Conservation (phyloP, 2,888 invertebrate genomes). For the Stegophylla sp. region DNA sequence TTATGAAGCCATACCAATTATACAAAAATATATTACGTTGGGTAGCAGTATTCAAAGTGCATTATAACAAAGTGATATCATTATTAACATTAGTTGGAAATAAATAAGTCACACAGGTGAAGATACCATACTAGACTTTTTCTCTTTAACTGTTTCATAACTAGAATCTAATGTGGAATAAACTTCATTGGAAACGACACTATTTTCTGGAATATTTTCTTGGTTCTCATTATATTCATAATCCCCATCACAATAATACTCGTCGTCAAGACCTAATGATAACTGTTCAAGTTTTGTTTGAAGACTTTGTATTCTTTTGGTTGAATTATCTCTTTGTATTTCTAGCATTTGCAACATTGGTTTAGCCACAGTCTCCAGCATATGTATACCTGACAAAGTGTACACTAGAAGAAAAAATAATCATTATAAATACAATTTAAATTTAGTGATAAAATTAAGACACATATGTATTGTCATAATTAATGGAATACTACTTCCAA, state of each 20-base stretch:
- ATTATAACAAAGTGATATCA: no score
- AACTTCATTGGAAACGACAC: background rate
- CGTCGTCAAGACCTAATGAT: background rate
- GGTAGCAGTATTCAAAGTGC: no score
- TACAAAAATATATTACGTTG: no score
- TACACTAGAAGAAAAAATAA: conserved; percentile 19
- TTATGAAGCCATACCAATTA: no score
- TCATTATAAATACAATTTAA: no score
- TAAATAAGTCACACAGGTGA: conserved; percentile 24
- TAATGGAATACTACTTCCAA: no score
- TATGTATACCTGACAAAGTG: conserved; percentile 34
- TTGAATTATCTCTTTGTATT: conserved; percentile 33
- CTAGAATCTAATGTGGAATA: background rate
- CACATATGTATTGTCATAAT: no score
- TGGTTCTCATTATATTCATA: background rate
- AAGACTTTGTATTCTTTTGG: conserved; percentile 25
- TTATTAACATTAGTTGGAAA: background rate
- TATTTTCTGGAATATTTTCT: background rate
- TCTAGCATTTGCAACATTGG: conserved; percentile 57
- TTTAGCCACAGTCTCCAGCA: conserved; percentile 47
- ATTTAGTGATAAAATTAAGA: no score
- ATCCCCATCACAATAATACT: conserved; percentile 20
- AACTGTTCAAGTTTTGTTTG: conserved; percentile 33
- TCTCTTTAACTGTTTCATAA: background rate
- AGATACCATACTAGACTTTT: conserved; percentile 33